Percentiles rank a stretch among this genome's conserved stretches.
Conservation (phyloP, 2,113 vertebrate genomes). For the Ochotona princeps region DNA sequence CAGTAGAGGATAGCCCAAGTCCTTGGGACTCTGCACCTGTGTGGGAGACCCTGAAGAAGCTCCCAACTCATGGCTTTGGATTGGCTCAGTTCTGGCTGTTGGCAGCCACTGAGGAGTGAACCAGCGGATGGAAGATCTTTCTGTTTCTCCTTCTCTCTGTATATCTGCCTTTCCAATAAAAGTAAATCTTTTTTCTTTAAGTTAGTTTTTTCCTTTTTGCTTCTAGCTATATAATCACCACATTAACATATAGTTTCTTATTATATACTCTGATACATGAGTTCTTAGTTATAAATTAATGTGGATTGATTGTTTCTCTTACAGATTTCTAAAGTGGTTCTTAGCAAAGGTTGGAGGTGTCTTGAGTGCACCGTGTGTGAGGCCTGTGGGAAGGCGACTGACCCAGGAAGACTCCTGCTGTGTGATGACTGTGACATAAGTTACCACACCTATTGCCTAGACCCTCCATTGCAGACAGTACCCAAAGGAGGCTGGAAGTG, state of each 20-base stretch:
- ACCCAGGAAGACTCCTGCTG: constrained; percentile 94
- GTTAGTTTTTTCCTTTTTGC: not conserved
- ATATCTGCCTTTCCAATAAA: no score
- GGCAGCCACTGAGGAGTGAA: no score
- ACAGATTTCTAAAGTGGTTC: constrained; percentile 95
- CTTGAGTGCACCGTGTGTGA: constrained; percentile 98
- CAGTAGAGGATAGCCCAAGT: no score
- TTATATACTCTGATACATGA: not conserved
- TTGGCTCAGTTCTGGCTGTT: no score
- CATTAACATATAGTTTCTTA: not conserved
- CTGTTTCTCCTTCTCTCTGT: no score
- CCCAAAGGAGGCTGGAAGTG: constrained; percentile 99
- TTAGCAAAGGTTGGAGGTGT: constrained; percentile 98
- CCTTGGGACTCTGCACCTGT: no score
- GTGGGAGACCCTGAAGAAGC: no score
- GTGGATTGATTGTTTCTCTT: constrained; percentile 54
- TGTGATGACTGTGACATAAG: constrained; percentile 99
- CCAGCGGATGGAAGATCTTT: no score
- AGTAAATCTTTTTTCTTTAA: no score
- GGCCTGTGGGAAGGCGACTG: constrained; percentile 95
- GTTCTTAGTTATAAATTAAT: not conserved
- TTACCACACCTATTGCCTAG: constrained; percentile 98
- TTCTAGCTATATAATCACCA: fast-evolving
- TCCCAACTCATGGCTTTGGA: no score
- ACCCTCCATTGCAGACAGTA: constrained; percentile 95